Conservation (phyloP, 2,888 invertebrate species). For the Hydraecia micacea region DNA sequence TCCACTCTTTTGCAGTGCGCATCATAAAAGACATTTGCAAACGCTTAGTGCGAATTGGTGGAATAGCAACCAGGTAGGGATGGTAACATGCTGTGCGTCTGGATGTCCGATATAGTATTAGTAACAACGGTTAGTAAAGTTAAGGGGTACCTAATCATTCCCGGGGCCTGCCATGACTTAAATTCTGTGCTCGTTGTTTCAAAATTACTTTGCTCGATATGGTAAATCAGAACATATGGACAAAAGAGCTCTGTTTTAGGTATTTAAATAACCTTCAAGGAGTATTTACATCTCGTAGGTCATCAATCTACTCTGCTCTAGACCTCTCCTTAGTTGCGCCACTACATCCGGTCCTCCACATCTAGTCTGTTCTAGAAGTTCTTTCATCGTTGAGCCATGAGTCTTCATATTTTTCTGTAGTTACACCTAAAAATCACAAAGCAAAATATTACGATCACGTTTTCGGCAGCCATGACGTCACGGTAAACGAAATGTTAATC, state of each 20-base stretch:
- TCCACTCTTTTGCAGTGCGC: no score
- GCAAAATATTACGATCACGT: slow-evolving; percentile 33
- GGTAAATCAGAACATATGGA: background rate
- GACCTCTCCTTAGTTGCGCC: background rate
- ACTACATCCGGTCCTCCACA: background rate
- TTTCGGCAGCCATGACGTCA: slow-evolving; percentile 46
- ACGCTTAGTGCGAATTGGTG: no score
- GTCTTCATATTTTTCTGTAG: background rate
- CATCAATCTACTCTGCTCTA: background rate
- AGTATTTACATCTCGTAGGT: background rate
- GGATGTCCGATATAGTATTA: no score
- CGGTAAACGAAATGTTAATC: slow-evolving; percentile 44
- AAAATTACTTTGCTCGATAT: background rate
- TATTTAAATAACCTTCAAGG: background rate
- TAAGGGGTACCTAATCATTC: no score
- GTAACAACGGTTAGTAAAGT: no score
- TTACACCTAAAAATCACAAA: slow-evolving; percentile 13
- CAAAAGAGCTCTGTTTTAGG: background rate
- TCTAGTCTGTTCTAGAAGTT: background rate
- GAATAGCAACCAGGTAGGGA: no score
- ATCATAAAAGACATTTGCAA: no score
- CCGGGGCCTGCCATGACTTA: no score
- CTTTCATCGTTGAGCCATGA: background rate
- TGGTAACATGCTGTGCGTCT: no score
- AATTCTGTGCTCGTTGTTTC: background rate